Conservation (phyloP, 2,797 vertebrate genomes). For the Neosilurus hyrtlii region DNA sequence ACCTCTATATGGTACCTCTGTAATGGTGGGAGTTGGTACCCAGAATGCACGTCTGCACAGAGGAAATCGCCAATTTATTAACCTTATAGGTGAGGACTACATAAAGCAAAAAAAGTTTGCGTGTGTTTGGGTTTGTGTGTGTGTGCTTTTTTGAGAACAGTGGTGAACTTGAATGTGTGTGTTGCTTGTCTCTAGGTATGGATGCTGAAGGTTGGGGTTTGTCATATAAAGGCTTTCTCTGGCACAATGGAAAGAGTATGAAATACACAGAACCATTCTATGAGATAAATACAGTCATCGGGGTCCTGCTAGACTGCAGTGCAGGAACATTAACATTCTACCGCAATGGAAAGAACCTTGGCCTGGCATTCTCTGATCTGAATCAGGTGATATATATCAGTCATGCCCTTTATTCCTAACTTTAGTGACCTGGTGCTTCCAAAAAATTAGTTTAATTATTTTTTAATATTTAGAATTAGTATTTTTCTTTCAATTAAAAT, state of each 20-base stretch:
- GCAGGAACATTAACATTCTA: neutral
- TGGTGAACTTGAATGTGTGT: neutral
- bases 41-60: neutral
- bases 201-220: neutral
- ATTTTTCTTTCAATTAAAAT: too few relatives aligned
- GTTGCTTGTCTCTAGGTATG: neutral
- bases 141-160: neutral
- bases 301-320: neutral
- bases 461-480: too few relatives aligned
- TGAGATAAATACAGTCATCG: neutral
- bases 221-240: neutral
- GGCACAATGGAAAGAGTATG: neutral
- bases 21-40: slow-evolving; percentile 5
- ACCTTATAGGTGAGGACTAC: neutral
- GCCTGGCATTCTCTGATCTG: neutral
- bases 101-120: neutral
- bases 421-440: neutral
- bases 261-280: neutral
- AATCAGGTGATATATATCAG: neutral
- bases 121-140: neutral
- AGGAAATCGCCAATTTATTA: neutral
- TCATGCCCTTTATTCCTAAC: neutral
- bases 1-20: neutral
- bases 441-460: too few relatives aligned
- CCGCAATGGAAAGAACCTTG: neutral